phyloP scores from a whole-genome alignment of 2,113 vertebrate species.

The Ictalurus punctatus region DNA sequence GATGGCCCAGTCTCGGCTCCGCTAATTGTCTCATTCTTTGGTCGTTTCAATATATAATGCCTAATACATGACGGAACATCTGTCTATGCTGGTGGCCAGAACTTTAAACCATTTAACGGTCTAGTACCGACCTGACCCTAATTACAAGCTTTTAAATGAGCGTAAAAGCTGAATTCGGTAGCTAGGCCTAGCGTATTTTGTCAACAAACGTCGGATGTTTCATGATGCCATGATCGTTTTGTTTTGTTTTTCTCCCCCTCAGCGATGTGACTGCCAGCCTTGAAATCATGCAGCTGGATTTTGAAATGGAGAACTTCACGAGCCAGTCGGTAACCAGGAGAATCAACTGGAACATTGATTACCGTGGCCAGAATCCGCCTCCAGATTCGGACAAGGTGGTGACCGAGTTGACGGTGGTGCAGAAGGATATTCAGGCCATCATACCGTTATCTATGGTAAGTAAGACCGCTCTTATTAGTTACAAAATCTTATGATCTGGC shows the following conservation, averaged over 20 bases:
- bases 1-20: conserved; percentile 33
- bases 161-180: conserved; percentile 26
- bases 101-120: conserved; percentile 55
- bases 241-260: conserved; percentile 23
- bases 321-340: conserved; percentile 95
- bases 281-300: conserved; percentile 96
- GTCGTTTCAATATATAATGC: conserved; percentile 50
- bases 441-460: conserved; percentile 96
- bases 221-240: neutral
- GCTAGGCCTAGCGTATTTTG: conserved; percentile 1
- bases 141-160: conserved; percentile 49
- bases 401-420: conserved; percentile 92
- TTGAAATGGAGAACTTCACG: conserved; percentile 99
- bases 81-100: conserved; percentile 50
- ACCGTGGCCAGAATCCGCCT: conserved; percentile 82
- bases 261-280: conserved; percentile 81
- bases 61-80: conserved; percentile 58
- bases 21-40: conserved; percentile 49
- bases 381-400: conserved; percentile 92
- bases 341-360: conserved; percentile 99
- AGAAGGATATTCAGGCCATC: conserved; percentile 93
- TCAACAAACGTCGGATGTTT: neutral
- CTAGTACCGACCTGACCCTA: conserved; percentile 45
- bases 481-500: neutral
- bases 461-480: neutral